Evolutionary conservation across 2,797 vertebrate species (phyloP).

Genomic region (Alcedo quadribrachys): DNA sequence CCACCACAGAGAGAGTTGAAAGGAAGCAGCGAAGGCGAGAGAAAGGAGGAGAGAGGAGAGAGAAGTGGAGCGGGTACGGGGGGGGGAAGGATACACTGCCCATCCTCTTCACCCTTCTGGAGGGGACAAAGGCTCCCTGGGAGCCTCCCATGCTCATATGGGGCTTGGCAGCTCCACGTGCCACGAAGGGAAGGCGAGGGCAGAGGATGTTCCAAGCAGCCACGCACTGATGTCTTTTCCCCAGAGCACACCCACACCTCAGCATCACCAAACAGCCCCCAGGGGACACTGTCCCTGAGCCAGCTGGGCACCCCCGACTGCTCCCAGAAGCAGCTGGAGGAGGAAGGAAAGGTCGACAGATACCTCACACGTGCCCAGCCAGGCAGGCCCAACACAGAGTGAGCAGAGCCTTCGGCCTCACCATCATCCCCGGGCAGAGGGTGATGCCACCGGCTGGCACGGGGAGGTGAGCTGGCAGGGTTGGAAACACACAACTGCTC

Average conservation of each 20-base stretch:
- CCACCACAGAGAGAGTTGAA: background rate
- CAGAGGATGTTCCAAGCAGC: background rate
- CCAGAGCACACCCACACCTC: background rate
- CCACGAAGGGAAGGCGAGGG: fast-evolving
- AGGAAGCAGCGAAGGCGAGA: background rate
- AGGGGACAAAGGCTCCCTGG: background rate
- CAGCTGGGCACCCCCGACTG: fast-evolving
- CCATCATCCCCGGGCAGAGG: background rate
- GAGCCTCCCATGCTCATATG: fast-evolving
- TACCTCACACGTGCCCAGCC: fast-evolving
- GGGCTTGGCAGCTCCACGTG: background rate
- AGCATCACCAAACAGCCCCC: background rate
- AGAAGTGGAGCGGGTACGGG: background rate
- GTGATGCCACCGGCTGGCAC: background rate
- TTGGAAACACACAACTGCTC: background rate
- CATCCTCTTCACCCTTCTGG: background rate
- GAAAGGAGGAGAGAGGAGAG: background rate
- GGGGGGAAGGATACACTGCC: background rate
- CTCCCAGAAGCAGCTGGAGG: background rate
- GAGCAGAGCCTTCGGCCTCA: background rate
- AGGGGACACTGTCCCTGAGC: fast-evolving
- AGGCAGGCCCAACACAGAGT: fast-evolving
- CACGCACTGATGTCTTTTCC: fast-evolving
- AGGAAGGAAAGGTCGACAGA: fast-evolving
- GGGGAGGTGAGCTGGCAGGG: background rate